Evolutionary conservation across 1,140 invertebrate genomes (phyloP), one percentile per base, ranked within the genome.

Genomic region (Steinernema khuongi): DNA sequence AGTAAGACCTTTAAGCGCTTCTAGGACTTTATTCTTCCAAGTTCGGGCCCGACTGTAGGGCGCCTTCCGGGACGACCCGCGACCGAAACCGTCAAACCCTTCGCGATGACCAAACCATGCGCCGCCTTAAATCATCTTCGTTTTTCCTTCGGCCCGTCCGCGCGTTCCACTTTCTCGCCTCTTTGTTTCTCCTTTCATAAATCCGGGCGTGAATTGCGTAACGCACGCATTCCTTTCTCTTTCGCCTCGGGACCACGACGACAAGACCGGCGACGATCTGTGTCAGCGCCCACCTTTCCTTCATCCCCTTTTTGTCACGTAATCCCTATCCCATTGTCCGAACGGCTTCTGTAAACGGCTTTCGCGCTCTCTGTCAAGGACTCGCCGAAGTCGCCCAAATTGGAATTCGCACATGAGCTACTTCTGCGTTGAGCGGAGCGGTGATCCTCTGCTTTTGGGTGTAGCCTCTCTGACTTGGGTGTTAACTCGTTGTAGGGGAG

Each of bases 281-380:
- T 60, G 50, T 60, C 50, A 60, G 7, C 19, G 4, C 19, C 50
- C 50, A 14, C 50, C 22, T 60, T 22, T 60, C 50, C 14, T 7
- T 60, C 26, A 60, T 60, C 50, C 50, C 22, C 26, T 60, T 60
- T 60, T 11, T 41, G 36, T 41, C 50, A 22, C 22, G 50, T 60
- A 60, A 60, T 60, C 50, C 50, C 50, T n/a, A 60, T 60, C 50
- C 50, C 50, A 17, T 60, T 60, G 50, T 60, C 50, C 50, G 50
- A 60, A 60, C 50, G 11, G 50, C 26, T 14, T 14, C 26, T 26
- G 26, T 60, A 60, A 60, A 60, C 50, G 50, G 50, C 50, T 60
- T 60, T 60, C 50, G 50, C 50, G 50, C 50, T 7, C 50, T 60
- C 50, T 60, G 50, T 60, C 50, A 60, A 60, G 50, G 50, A 60